Percentiles rank a stretch among this genome's conserved stretches.
Conservation (phyloP, 1,140 invertebrate species). For the Conopomorpha cramerella region DNA sequence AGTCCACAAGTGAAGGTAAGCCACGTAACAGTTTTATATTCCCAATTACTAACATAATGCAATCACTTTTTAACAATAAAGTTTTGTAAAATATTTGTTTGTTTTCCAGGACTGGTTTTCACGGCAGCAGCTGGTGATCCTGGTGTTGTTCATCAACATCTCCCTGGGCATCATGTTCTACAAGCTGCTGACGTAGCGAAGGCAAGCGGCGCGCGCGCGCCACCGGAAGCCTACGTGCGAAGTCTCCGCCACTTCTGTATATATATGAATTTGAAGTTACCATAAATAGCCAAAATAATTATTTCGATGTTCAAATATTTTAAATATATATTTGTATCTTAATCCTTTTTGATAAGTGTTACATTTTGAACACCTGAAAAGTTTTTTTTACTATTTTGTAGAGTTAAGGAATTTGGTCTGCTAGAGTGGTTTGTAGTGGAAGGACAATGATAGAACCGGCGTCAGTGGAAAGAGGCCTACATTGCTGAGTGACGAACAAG, state of each 20-base stretch:
- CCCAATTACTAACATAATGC: no score
- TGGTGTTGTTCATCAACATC: constrained; percentile 95
- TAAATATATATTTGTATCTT: constrained; percentile 13
- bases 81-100: constrained; percentile 6
- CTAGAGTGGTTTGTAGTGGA: no score
- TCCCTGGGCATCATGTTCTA: constrained; percentile 96
- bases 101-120: constrained; percentile 93
- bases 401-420: constrained; percentile 39
- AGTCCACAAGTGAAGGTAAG: constrained; percentile 96
- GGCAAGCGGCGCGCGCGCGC: constrained; percentile 41
- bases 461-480: no score
- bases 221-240: constrained; percentile 9
- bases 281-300: constrained; percentile 18
- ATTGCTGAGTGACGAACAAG: no score
- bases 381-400: constrained; percentile 22
- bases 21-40: no score
- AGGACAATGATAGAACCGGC: no score
- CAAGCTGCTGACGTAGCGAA: constrained; percentile 89
- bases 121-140: constrained; percentile 92
- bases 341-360: constrained; percentile 23
- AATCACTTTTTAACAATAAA: no score
- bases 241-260: constrained; percentile 23
- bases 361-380: constrained; percentile 15
- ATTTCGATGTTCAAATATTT: constrained; percentile 23
- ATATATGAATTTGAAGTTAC: constrained; percentile 23